phyloP scores from a whole-genome alignment of 1,140 invertebrate species.

The Panonychus citri region DNA sequence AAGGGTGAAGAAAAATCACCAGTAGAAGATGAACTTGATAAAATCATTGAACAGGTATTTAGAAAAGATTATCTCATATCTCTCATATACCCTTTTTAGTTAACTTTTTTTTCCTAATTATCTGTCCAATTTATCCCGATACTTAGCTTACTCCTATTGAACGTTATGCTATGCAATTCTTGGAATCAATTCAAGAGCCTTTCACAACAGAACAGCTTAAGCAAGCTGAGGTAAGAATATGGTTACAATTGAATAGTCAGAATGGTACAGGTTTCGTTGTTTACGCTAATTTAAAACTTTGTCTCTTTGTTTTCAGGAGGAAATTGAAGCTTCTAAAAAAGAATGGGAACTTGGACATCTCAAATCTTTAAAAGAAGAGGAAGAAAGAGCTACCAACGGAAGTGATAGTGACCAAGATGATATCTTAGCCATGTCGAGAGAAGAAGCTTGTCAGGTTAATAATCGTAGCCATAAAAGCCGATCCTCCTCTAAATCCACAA shows the following conservation, averaged over 20 bases:
- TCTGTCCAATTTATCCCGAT: background rate
- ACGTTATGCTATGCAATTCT: conserved; percentile 69
- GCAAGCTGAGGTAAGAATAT: conserved; percentile 46
- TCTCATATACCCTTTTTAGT: background rate
- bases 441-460: conserved; percentile 56
- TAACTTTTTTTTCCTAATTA: background rate
- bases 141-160: conserved; percentile 64
- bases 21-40: conserved; percentile 56
- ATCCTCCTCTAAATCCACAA: background rate
- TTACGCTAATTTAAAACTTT: background rate
- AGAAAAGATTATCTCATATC: conserved; percentile 1
- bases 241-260: too few species aligned
- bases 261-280: too few species aligned
- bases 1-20: conserved; percentile 39
- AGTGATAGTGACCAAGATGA: conserved; percentile 25
- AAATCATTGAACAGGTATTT: conserved; percentile 51
- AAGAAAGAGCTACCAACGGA: conserved; percentile 17
- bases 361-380: conserved; percentile 31
- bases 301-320: conserved; percentile 24
- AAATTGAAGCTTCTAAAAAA: conserved; percentile 68
- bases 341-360: conserved; percentile 77
- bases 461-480: conserved; percentile 17
- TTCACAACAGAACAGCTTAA: conserved; percentile 59
- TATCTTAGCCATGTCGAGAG: conserved; percentile 40
- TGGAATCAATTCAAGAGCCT: conserved; percentile 63